phyloP scores from a whole-genome alignment of 35 echinoderm and acorn worm genomes.

The Heliocidaris erythrogramma region DNA sequence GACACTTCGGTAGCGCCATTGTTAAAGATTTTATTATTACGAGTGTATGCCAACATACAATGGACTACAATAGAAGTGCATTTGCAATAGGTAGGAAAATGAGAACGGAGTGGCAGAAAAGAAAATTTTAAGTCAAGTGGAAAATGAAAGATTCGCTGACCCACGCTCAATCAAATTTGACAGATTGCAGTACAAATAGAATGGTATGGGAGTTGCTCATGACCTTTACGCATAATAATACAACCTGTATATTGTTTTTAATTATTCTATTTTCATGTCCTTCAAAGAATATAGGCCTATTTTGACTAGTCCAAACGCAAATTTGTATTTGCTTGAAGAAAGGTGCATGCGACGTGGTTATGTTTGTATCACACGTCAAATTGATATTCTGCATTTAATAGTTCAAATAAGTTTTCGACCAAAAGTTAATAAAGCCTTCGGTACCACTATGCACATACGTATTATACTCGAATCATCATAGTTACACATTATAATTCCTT shows the following conservation, averaged over 20 bases:
- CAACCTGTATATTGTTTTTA: not conserved
- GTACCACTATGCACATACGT: too few relatives aligned
- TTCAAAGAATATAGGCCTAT: not conserved
- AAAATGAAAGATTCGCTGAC: not conserved
- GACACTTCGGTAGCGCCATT: constrained; percentile 24
- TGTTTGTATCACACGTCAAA: too few relatives aligned
- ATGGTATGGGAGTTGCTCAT: not conserved
- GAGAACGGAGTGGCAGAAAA: not conserved
- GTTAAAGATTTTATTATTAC: constrained; percentile 5
- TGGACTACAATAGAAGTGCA: not conserved
- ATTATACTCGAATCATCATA: too few relatives aligned
- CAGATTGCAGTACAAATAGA: not conserved
- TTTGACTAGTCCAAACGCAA: not conserved
- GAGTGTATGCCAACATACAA: constrained; percentile 9
- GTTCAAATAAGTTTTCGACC: too few relatives aligned
- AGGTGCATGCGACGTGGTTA: too few relatives aligned
- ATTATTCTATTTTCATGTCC: not conserved
- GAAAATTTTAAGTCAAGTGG: not conserved
- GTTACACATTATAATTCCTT: too few relatives aligned
- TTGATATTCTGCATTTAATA: too few relatives aligned
- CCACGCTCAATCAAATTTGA: not conserved
- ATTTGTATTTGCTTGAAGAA: too few relatives aligned
- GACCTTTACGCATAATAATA: not conserved
- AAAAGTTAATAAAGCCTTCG: too few relatives aligned
- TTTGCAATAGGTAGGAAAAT: not conserved